Conservation (phyloP, 2,888 invertebrate species). For the Nymphalis c-album region DNA sequence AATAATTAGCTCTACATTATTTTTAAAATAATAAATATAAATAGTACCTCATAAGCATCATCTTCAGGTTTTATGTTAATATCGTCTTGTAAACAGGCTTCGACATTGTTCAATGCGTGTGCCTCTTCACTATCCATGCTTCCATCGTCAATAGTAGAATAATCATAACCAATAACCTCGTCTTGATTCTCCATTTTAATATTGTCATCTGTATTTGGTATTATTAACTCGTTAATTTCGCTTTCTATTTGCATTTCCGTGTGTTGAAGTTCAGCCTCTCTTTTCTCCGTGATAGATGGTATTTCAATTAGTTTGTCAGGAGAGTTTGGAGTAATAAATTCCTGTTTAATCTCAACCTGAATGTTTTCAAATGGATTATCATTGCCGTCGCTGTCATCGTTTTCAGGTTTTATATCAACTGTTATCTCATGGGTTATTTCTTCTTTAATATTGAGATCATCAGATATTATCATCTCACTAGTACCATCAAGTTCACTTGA, state of each 20-base stretch:
- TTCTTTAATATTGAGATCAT: constrained; percentile 29
- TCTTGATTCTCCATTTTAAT: constrained; percentile 56
- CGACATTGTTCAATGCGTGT: constrained; percentile 63
- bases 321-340: constrained; percentile 27
- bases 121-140: constrained; percentile 70
- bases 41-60: constrained; percentile 51
- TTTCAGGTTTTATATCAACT: constrained; percentile 26
- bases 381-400: constrained; percentile 9
- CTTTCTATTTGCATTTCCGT: constrained; percentile 20
- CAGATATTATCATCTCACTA: constrained; percentile 6
- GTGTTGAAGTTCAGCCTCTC: constrained; percentile 22
- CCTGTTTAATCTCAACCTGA: constrained; percentile 26
- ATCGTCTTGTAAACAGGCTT: constrained; percentile 65
- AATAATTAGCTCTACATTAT: too few relatives aligned
- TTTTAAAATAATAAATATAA: too few relatives aligned
- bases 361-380: constrained; percentile 24
- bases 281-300: constrained; percentile 9
- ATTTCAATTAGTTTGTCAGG: constrained; percentile 14
- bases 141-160: constrained; percentile 59
- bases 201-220: constrained; percentile 36
- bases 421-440: constrained; percentile 20
- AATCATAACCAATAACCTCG: constrained; percentile 53
- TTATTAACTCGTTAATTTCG: constrained; percentile 7
- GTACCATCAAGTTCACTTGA: not conserved
- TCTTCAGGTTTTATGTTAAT: constrained; percentile 55